These are phyloP conservation scores for Xiphophorus maculatus DNA, from an alignment of 2,113 vertebrate genomes.

Conservation along the genomic window DNA sequence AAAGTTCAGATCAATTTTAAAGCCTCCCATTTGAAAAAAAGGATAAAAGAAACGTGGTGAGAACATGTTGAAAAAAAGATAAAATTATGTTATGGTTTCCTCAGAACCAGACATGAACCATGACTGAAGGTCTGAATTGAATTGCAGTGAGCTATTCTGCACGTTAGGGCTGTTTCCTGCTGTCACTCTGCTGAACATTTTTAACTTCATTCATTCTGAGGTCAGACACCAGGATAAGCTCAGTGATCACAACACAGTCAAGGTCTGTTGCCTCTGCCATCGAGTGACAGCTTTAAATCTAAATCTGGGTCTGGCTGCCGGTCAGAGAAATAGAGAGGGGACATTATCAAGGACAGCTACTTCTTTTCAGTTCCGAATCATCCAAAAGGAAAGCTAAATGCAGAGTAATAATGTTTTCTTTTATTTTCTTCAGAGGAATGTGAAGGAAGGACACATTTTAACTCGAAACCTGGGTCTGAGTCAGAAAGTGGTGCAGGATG, in stretches of 20 bases:
- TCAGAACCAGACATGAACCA: conserved; percentile 5
- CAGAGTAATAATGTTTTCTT: background rate
- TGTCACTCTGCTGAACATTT: conserved; percentile 3
- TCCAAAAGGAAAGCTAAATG: background rate
- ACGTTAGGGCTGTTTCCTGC: conserved; percentile 5
- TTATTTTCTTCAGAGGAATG: background rate
- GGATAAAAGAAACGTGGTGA: background rate
- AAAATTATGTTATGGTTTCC: conserved; percentile 11
- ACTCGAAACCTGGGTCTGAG: background rate
- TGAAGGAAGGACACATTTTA: background rate
- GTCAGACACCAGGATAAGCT: conserved; percentile 20
- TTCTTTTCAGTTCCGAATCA: background rate
- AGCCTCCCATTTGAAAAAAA: conserved; percentile 7
- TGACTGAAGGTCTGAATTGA: conserved; percentile 27
- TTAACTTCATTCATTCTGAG: conserved; percentile 38
- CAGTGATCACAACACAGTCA: conserved; percentile 42
- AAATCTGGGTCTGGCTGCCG: conserved; percentile 13
- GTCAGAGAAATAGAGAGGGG: conserved; percentile 1
- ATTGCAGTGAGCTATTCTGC: conserved; percentile 37
- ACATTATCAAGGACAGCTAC: background rate
- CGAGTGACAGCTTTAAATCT: conserved; percentile 21
- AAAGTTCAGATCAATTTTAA: conserved; percentile 16
- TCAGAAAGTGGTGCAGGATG: background rate
- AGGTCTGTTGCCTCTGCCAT: conserved; percentile 33
- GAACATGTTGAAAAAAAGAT: conserved; percentile 1